Evolutionary conservation across 2,113 vertebrate species (phyloP), one percentile per base, ranked within the genome.

Genomic region (Malurus elegans): DNA sequence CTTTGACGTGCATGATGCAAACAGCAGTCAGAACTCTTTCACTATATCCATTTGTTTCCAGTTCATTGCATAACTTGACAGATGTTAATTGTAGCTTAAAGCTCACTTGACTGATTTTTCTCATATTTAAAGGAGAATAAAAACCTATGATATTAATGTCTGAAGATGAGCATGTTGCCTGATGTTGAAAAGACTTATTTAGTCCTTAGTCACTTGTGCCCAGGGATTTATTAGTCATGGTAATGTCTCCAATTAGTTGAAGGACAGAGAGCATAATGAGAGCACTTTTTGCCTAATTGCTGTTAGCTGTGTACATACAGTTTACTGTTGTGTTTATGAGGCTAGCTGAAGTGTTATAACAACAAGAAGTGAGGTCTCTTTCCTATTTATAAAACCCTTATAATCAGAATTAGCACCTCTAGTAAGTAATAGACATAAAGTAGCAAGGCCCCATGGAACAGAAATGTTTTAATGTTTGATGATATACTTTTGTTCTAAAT

Each of bases 191-290:
- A 88, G 42, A 60, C 54, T 79, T 90, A 53, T 57, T 93, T 85
- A 92, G 56, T 65, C 21, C n/a, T 92, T 94, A 86, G 48, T 78
- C 53, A 58, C 20, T 88, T 91, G 36, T 88, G 67, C 50, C 62
- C 29, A 71, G 78, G 75, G 50, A 79, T 95, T 97, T 94, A 94
- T 95, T 95, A 94, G 78, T 91, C 81, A 81, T 93, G 65, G 69
- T 90, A 66, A 67, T 91, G 47, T 87, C 67, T 94, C 65, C 54
- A 94, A 86, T 95, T 93, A 93, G 53, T 62, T 93, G 67, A 81
- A 92, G 85, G 91, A 83, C 90, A 95, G 47, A 81, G 76, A 79
- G 28, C 34, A 88, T 64, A 92, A 88, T 76, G 79, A 73, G 81
- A 78, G 25, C 45, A 86, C 23, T 65, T 83, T 87, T 72, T 89